Evolutionary conservation across 2,797 vertebrate species (phyloP).

Genomic region (Poecilia gillii): DNA sequence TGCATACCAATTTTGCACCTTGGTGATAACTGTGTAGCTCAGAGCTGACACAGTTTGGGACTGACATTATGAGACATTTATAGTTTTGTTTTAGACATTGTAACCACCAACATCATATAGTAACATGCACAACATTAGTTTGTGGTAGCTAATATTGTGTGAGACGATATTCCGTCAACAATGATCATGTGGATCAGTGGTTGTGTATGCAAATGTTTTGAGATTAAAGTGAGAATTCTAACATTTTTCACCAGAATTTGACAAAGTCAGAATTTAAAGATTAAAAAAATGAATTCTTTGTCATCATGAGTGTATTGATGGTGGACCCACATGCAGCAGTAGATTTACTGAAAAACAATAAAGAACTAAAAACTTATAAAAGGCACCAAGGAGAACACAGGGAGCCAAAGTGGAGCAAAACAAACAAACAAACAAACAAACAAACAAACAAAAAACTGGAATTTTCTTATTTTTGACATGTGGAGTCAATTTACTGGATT

Average conservation of each 20-base stretch:
- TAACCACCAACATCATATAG: neutral
- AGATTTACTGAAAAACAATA: too few relatives aligned
- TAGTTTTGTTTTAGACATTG: neutral
- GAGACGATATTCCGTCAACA: neutral
- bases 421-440: too few relatives aligned
- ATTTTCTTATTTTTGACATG: neutral
- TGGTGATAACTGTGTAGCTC: neutral
- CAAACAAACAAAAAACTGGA: too few relatives aligned
- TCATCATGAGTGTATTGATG: too few relatives aligned
- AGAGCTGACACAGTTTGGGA: neutral
- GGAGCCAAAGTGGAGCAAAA: too few relatives aligned
- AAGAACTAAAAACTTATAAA: too few relatives aligned
- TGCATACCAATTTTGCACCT: neutral
- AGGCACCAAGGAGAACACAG: too few relatives aligned
- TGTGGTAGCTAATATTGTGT: neutral
- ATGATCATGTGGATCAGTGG: neutral
- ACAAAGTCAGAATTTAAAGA: neutral
- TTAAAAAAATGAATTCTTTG: too few relatives aligned
- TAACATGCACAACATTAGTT: neutral
- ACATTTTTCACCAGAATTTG: too few relatives aligned
- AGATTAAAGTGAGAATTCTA: neutral
- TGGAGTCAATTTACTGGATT: neutral
- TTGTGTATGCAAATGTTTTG: neutral
- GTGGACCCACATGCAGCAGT: too few relatives aligned
- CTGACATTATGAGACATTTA: neutral